phyloP scores from a whole-genome alignment of 2,888 invertebrate species.

The Melipona bicolor region DNA sequence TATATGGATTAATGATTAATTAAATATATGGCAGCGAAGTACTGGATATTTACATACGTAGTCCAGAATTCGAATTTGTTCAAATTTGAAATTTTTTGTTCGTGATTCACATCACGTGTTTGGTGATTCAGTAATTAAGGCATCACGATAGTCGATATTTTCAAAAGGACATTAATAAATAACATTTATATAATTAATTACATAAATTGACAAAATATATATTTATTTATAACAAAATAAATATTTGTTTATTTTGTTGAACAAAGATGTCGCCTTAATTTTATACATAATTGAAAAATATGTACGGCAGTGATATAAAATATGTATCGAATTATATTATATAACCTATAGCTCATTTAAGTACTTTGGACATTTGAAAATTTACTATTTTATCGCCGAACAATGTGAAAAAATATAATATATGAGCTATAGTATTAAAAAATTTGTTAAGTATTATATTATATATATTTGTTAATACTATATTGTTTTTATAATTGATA shows the following conservation, averaged over 20 bases:
- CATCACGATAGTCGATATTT: not conserved
- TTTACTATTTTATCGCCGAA: not conserved
- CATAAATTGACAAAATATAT: not conserved
- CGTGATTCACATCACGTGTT: slow-evolving; percentile 4
- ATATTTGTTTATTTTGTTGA: slow-evolving; percentile 1
- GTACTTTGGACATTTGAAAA: not conserved
- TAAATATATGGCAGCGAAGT: slow-evolving; percentile 10
- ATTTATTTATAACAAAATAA: slow-evolving; percentile 22
- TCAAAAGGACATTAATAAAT: not conserved
- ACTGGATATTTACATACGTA: slow-evolving; percentile 30
- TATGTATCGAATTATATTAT: not conserved
- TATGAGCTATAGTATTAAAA: too few species aligned
- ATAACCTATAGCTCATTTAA: not conserved
- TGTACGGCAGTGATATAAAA: not conserved
- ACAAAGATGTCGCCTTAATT: not conserved
- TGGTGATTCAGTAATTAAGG: not conserved
- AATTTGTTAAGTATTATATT: too few species aligned
- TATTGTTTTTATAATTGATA: not conserved
- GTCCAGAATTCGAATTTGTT: slow-evolving; percentile 31
- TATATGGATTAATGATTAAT: slow-evolving; percentile 16
- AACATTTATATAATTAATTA: not conserved
- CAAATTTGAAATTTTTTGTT: slow-evolving; percentile 18
- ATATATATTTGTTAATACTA: too few species aligned
- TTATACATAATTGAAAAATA: not conserved
- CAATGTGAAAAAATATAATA: not conserved